Base-by-base conservation (phyloP, 2,797 vertebrate species). In the Microchirus variegatus region DNA sequence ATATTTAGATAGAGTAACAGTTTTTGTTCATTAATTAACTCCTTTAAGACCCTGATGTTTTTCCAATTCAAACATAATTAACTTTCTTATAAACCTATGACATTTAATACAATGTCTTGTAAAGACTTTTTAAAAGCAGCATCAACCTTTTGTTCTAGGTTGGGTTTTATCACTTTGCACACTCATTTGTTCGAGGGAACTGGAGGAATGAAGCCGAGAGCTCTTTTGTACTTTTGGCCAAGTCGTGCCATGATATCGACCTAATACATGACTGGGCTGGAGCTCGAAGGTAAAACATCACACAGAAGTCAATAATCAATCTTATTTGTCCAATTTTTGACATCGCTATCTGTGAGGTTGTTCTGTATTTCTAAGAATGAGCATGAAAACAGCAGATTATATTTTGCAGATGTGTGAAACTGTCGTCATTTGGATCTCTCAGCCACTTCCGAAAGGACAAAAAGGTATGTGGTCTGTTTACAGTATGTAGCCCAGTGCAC, bases 221-320 rank as follows among this genome's bases (percentile, higher is more conserved):
- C 73, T 92, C 94, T 4, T 96, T 95, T 63, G 88, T 93, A 52
- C 92, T 96, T 67, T 77, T 96, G 79, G 90, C 94, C 11, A 95
- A 95, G 73, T 95, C 94, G 1, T 96, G 94, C 75, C 95, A 95
- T 55, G 95, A 96, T 68, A 77, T 96, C 1, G 94, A 96, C 81
- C 82, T 95, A 14, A 94, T 95, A 56, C 83, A 93, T 72, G 93
- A 94, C 75, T 95, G 94, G 94, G 93, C 91, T 43, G 93, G 92
- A 38, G 81, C 69, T 3, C 93, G 91, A 77, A 94, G 90, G 95
- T 95, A 83, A 81, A 50, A 38, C 43, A 69, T 41, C n/a, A 61
- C 3, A 59, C 18, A 59, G 36, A 9, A 22, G 43, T 46, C 44
- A 18, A 4, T 6, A 31, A 31, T 31, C 31, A 31, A 8, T 31